Evolutionary conservation across 2,888 invertebrate genomes (phyloP), one percentile per base, ranked within the genome.

Genomic region (Morpho helenor): DNA sequence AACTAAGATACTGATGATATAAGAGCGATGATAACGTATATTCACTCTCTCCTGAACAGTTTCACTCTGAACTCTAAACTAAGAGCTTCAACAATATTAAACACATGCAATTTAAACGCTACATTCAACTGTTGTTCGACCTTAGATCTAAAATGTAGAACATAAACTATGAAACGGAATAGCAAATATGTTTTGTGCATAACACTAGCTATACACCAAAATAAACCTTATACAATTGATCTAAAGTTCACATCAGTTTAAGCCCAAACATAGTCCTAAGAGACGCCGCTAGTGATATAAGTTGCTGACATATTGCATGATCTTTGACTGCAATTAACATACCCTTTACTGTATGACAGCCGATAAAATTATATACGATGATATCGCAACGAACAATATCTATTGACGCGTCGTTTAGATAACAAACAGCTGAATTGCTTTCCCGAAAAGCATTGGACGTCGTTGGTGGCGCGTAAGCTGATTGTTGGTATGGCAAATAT

Each of bases 271-370:
- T 46, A 42, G 39, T 52, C 9, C 48, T 41, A 45, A 47, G 16
- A 52, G 40, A 22, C 46, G 50, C 57, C 55, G 56, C 56, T 48
- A 41, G 50, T 47, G 59, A 56, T 61, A 62, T 60, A 52, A 60
- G 56, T 64, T 59, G 50, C 58, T 62, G 68, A 70, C 68, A 64
- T 75, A 77, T 76, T 72, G 66, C 67, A 67, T 71, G 80, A 66
- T 75, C 82, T 74, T 60, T 76, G 76, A 73, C 80, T 71, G 72
- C 77, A 79, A 82, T 84, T 79, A 79, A 73, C 74, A 68, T 67
- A 22, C 8, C 60, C 53, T 40, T 66, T 68, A 72, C 71, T 63
- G 49, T 51, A 55, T 63, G n/a, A 44, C 46, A n/a, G 16, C 4
- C 52, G 47, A 50, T 46, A 22, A 22, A 42, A 8, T n/a, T 31